These are phyloP conservation scores for Brenthis hecate DNA, from an alignment of 2,888 invertebrate species.

Conservation along the genomic window DNA sequence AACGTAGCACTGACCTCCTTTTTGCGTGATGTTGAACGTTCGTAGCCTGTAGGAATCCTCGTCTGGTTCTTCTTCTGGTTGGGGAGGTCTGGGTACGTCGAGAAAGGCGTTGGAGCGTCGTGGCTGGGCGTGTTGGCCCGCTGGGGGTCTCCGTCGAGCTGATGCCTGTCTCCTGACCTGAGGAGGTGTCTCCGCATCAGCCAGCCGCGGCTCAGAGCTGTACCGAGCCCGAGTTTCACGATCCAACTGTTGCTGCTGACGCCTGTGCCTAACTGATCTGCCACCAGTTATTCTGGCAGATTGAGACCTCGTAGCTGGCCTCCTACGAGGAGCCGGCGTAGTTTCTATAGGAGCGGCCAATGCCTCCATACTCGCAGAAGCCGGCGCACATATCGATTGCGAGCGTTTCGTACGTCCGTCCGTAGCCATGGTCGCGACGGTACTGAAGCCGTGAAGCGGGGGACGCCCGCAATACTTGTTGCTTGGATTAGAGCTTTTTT, in stretches of 20 bases:
- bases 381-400: constrained; percentile 88
- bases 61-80: constrained; percentile 85
- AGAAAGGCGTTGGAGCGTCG: constrained; percentile 88
- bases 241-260: constrained; percentile 74
- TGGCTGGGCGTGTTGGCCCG: constrained; percentile 73
- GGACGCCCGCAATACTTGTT: constrained; percentile 63
- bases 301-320: constrained; percentile 89
- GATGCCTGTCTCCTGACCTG: constrained; percentile 85
- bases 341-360: constrained; percentile 80
- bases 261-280: constrained; percentile 78
- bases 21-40: constrained; percentile 95
- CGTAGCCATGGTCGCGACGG: constrained; percentile 83
- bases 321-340: constrained; percentile 82
- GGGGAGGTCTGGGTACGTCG: constrained; percentile 83
- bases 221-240: constrained; percentile 82
- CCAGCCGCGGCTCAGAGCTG: constrained; percentile 86
- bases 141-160: constrained; percentile 79
- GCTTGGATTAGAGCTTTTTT: constrained; percentile 66
- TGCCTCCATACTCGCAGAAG: constrained; percentile 86
- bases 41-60: constrained; percentile 95
- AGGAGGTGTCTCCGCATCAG: constrained; percentile 86
- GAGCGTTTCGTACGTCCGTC: constrained; percentile 87
- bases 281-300: constrained; percentile 87
- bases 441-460: constrained; percentile 65
- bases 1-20: constrained; percentile 87